Percentiles rank a stretch among this genome's conserved stretches.
These are phyloP conservation scores for Gymnopithys bicolor DNA, from an alignment of 2,797 vertebrate genomes.

Conservation along the genomic window DNA sequence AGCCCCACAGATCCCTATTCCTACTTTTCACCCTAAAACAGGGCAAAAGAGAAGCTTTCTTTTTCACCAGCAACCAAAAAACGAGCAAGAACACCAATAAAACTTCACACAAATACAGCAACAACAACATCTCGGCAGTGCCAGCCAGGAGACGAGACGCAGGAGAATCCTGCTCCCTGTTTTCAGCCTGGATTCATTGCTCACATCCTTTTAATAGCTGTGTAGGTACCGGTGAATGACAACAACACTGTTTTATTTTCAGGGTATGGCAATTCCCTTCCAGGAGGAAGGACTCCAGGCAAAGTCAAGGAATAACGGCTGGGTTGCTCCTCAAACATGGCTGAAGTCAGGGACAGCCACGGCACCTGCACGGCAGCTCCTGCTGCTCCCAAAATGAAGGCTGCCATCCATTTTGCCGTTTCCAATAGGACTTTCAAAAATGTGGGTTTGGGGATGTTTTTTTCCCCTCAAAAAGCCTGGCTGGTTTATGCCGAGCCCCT, in stretches of 20 bases:
- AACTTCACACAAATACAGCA: rapidly evolving
- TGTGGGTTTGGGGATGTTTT: rapidly evolving
- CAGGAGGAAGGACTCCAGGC: neutral
- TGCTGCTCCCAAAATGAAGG: slow-evolving; percentile 46
- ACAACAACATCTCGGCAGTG: rapidly evolving
- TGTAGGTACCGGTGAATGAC: neutral
- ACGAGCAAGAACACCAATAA: neutral
- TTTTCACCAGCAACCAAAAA: neutral
- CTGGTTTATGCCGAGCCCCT: neutral
- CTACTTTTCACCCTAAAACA: neutral
- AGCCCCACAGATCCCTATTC: neutral
- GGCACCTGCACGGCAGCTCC: slow-evolving; percentile 18
- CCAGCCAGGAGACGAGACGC: neutral
- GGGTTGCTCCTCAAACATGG: neutral
- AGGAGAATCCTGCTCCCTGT: neutral
- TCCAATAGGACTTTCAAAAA: neutral
- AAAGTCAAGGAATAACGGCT: neutral
- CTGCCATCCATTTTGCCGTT: slow-evolving; percentile 39
- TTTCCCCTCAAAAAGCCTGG: neutral
- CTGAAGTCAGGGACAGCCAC: neutral
- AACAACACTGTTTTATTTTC: rapidly evolving
- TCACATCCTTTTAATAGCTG: neutral
- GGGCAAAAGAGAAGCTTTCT: neutral
- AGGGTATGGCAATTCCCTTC: neutral
- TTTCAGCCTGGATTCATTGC: neutral